Percentiles rank a stretch among this genome's conserved stretches.
phyloP scores from a whole-genome alignment of 2,113 vertebrate species.

The Erpornis zantholeuca region DNA sequence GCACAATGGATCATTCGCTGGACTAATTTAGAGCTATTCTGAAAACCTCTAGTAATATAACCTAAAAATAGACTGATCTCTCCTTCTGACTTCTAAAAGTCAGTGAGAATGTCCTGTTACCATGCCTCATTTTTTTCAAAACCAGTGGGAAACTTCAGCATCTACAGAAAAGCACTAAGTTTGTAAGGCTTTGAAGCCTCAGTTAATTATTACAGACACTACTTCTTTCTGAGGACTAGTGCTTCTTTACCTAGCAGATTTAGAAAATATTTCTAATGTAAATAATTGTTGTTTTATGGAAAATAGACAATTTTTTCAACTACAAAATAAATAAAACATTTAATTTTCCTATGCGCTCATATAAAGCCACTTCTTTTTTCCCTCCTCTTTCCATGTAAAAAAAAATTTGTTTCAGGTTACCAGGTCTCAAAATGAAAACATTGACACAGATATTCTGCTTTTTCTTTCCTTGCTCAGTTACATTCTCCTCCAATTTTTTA shows the following conservation, averaged over 20 bases:
- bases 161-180: not conserved
- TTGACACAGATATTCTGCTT: not conserved
- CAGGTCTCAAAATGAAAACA: not conserved
- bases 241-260: not conserved
- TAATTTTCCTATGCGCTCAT: not conserved
- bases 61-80: not conserved
- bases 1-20: not conserved
- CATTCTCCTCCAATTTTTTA: not conserved
- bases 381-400: not conserved
- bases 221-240: not conserved
- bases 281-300: not conserved
- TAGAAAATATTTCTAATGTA: not conserved
- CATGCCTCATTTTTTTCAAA: not conserved
- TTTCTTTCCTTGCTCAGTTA: not conserved
- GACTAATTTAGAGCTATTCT: not conserved
- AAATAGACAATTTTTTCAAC: not conserved
- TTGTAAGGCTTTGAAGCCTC: not conserved
- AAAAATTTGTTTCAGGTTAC: not conserved
- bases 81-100: not conserved
- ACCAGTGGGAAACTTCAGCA: not conserved
- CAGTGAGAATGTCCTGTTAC: not conserved
- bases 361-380: accelerated
- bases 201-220: not conserved
- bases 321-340: not conserved
- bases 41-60: not conserved